Percentiles rank a stretch among this genome's conserved stretches.
These are phyloP conservation scores for Gallinago media DNA, from an alignment of 2,113 vertebrate species.

Conservation along the genomic window DNA sequence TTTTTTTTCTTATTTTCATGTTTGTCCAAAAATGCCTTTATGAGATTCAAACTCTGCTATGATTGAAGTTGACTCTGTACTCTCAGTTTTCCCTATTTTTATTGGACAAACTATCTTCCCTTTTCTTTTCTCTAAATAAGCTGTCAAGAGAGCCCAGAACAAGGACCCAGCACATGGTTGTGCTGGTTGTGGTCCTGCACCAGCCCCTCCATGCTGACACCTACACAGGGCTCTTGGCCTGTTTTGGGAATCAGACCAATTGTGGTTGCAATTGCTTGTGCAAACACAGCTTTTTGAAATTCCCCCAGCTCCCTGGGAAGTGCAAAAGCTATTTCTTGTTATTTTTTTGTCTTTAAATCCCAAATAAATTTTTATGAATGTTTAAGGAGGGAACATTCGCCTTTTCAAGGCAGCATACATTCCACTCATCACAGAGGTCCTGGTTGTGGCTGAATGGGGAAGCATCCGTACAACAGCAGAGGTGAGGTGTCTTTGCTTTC, in stretches of 20 bases:
- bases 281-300: conserved; percentile 83
- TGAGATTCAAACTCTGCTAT: not conserved
- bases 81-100: not conserved
- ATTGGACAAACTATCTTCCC: not conserved
- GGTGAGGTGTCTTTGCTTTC: not conserved
- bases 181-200: conserved; percentile 76
- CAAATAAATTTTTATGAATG: not conserved
- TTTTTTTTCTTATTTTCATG: not conserved
- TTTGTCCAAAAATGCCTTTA: not conserved
- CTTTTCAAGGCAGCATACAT: not conserved
- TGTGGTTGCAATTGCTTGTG: conserved; percentile 82
- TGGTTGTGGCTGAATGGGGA: not conserved
- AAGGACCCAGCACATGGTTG: conserved; percentile 69
- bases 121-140: not conserved
- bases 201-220: conserved; percentile 80
- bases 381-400: not conserved
- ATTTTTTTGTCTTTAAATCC: not conserved
- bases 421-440: not conserved
- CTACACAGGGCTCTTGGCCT: conserved; percentile 82
- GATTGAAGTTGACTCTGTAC: not conserved
- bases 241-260: conserved; percentile 84
- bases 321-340: not conserved
- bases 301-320: not conserved
- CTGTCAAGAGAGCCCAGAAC: conserved; percentile 70
- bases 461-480: not conserved